phyloP scores from a whole-genome alignment of 2,113 vertebrate genomes.

The Leucopsar rothschildi region DNA sequence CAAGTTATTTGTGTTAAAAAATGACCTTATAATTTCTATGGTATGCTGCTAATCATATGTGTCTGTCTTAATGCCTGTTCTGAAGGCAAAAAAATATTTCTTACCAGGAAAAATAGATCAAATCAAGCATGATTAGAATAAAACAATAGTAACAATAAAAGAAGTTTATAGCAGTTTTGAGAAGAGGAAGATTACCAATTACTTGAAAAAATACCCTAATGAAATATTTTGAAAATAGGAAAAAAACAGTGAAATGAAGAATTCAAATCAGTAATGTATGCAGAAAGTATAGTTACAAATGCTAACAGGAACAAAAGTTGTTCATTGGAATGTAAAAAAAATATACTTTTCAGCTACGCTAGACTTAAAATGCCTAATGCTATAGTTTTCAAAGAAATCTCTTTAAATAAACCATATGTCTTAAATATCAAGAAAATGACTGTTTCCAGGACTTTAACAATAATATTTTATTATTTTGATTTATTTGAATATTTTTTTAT shows the following conservation, averaged over 20 bases:
- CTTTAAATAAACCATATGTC: background rate
- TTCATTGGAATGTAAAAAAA: background rate
- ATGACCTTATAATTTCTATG: background rate
- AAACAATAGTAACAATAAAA: background rate
- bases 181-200: background rate
- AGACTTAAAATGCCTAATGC: background rate
- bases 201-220: background rate
- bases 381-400: background rate
- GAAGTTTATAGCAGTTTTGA: rapidly evolving
- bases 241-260: background rate
- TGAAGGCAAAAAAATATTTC: background rate
- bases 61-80: background rate
- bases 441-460: background rate
- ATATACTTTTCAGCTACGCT: too few species aligned
- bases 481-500: background rate
- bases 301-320: background rate
- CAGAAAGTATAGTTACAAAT: background rate
- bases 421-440: background rate
- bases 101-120: background rate
- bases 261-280: background rate
- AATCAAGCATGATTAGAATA: background rate
- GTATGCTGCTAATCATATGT: background rate
- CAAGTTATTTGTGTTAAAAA: background rate
- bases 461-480: background rate
- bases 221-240: background rate